Evolutionary conservation across 2,888 invertebrate genomes (phyloP), one percentile per base, ranked within the genome.

Genomic region (Philereme transversata): DNA sequence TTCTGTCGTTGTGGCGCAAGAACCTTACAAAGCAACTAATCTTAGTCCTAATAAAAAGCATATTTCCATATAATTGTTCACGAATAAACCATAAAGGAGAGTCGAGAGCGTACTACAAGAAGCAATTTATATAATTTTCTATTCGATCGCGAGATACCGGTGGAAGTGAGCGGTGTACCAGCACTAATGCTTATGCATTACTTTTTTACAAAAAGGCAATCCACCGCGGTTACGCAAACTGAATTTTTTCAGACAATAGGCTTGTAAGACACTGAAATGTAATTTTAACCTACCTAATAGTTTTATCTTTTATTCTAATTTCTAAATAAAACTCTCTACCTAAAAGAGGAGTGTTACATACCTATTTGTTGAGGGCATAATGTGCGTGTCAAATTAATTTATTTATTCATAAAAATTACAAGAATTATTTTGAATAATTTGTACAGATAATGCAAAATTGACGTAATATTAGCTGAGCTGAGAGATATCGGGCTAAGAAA

Each of bases 121-220:
- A 84, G 84, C 83, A 84, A 86, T 85, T 87, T 84, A 84, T 85
- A 82, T 84, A 84, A 84, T 87, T 85, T 84, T 81, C 82, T 84
- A 84, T 85, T 82, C 81, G 79, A 85, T 84, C 74, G 77, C 78
- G 72, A 82, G 83, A 84, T 84, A 83, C 75, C 72, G 52, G 53
- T 51, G 51, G 53, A 58, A 64, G 66, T 58, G 66, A 65, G 56
- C 55, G 66, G 57, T 82, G 81, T 38, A 79, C 77, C 77, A 71
- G 74, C 71, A 74, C 78, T 84, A 83, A 84, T 84, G 80, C 79
- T 76, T 82, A 82, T 81, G 81, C 80, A 83, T 83, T 83, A 82
- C 70, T 81, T 83, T 82, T 83, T 83, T 79, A 76, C 70, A 75
- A 61, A 64, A 60, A 62, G 50, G 75, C 71, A 71, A 72, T 68